These are phyloP conservation scores for Coluber constrictor DNA, from an alignment of 2,797 vertebrate species.

Conservation along the genomic window DNA sequence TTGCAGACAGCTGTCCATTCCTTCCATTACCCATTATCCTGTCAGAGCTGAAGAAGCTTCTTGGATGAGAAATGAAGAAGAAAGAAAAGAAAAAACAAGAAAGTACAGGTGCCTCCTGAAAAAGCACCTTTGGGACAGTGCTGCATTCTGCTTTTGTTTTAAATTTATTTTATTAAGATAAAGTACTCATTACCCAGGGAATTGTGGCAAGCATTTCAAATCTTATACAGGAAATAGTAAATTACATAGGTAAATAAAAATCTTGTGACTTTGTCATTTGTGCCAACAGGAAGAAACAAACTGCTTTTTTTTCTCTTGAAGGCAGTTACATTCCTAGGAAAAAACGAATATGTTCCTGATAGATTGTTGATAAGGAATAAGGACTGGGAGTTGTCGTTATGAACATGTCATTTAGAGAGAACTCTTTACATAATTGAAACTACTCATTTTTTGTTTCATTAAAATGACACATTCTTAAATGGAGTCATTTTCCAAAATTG, in stretches of 20 bases:
- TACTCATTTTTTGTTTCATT: not conserved
- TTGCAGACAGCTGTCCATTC: too few species aligned
- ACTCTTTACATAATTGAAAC: not conserved
- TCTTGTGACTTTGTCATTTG: not conserved
- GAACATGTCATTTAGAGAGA: fast-evolving
- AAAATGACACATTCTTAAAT: not conserved
- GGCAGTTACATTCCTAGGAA: not conserved
- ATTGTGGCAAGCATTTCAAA: not conserved
- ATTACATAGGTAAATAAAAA: not conserved
- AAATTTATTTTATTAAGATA: not conserved
- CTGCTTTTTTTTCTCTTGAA: not conserved
- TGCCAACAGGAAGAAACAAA: constrained; percentile 11
- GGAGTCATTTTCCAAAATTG: not conserved
- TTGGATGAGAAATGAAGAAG: too few species aligned
- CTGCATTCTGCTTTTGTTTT: not conserved
- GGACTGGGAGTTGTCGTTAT: fast-evolving
- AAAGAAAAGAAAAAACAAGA: too few species aligned
- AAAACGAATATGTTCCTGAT: not conserved
- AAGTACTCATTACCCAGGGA: not conserved
- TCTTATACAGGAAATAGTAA: not conserved
- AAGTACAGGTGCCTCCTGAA: too few species aligned
- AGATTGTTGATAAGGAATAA: not conserved
- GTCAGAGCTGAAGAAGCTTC: too few species aligned
- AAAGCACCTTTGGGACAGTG: too few species aligned
- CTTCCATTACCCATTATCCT: too few species aligned